Evolutionary conservation across 2,113 vertebrate genomes (phyloP), one percentile per base, ranked within the genome.

Genomic region (Columba janthina): DNA sequence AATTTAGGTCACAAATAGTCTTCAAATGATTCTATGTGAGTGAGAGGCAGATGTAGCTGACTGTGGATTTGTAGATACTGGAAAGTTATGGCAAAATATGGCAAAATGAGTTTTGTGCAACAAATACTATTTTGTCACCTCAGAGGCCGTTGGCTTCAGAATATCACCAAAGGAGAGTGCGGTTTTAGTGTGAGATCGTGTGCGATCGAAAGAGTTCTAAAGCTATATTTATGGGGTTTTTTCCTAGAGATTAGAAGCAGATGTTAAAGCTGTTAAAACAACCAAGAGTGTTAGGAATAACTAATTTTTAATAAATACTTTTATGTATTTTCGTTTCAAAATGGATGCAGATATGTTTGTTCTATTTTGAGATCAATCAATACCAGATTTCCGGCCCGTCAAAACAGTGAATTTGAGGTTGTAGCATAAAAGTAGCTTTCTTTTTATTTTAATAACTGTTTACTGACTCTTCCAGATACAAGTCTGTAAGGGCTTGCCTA

Each of bases 1-100:
- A 92, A 94, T 92, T 81, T 79, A 88, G 92, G 85, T 94, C 91
- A 88, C 85, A 72, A 89, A 74, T 73, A 71, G 82, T 80, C 85
- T 90, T 73, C 24, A 65, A 22, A 44, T 80, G 78, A 89, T 91
- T 93, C 77, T 79, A 20, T 40, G 94, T 56, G 61, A 91, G 62
- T 15, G 67, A 89, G 61, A 73, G 51, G 46, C 70, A 54, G 67
- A 67, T 69, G 53, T 54, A 75, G 29, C 74, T 69, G 61, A 14
- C 6, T 50, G 5, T 60, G 21, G 57, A 28, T 65, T 66, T 74
- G 26, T 80, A 21, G 44, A 16, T 74, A 53, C 53, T 0, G 7
- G 51, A 61, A 94, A 71, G 72, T 26, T 67, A 19, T 72, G 40
- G 67, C 38, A 74, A 93, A 85, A 65, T 79, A 32, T 25, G 28